Base-by-base conservation (phyloP, 1,140 invertebrate genomes). In the Acromyrmex charruanus region DNA sequence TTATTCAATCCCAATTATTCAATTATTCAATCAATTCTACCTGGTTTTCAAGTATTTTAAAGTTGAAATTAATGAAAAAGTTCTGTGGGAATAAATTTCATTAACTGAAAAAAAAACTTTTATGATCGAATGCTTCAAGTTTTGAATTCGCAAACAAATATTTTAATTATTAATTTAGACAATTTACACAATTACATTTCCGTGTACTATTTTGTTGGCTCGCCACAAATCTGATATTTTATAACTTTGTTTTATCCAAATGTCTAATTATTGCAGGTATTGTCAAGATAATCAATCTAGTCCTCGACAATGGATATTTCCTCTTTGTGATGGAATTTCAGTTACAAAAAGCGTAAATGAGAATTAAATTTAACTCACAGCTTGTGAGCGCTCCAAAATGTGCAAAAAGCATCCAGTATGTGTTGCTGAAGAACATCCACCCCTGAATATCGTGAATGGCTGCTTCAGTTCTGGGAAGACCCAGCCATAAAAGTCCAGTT, bases 341-440 rank as follows among this genome's bases (percentile, higher is more conserved):
- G 14, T 49, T 28, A 28, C 14, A 39, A 21, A 21, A 35, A 10
- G 31, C 65, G n/a, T 31, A 44, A 82, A 72, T 72, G 68, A 59
- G 51, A 74, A 82, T 82, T 66, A 68, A 75, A 63, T 75, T 75
- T 69, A 75, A 96, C 96, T 96, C 93, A 97, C 97, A 97, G 94
- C 97, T 97, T 91, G 97, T 97, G 21, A 98, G 95, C 77, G 98
- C 97, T 90, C 97, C 97, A 92, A 98, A 98, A 81, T 98, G 96
- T 18, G 98, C 97, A 93, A 98, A 98, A 44, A 98, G 95, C 97
- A 98, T 98, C 98, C 98, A 98, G 92, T 98, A 98, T 35, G 97
- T 98, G 35, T 97, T 97, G 28, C 97, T 97, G 95, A 98, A 98
- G 93, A 98, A 98, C 97, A 98, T 98, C 97, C 97, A 98, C 61